Percentiles rank a stretch among this genome's conserved stretches.
Evolutionary conservation across 2,888 invertebrate species (phyloP).

Genomic region (Agriotes lineatus): DNA sequence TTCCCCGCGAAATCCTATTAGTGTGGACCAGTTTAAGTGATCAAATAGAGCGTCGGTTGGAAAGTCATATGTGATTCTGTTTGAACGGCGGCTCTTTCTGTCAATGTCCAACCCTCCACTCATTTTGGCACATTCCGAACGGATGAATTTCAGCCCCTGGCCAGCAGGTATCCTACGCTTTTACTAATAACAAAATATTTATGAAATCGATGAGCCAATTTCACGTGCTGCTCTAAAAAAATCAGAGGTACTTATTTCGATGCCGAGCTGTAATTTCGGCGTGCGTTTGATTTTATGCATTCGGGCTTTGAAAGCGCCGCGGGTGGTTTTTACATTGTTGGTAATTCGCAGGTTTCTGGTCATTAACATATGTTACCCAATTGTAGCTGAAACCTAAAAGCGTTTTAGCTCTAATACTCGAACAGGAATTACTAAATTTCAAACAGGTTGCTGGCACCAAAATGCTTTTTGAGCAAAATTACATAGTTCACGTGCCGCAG

Average conservation of each 20-base stretch:
- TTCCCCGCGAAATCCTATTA: slow-evolving; percentile 46
- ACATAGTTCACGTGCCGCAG: no score
- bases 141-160: slow-evolving; percentile 30
- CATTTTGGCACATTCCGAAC: slow-evolving; percentile 31
- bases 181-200: slow-evolving; percentile 42
- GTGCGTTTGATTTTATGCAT: neutral
- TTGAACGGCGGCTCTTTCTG: slow-evolving; percentile 40
- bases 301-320: no score
- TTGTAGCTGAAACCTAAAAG: no score
- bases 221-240: slow-evolving; percentile 16
- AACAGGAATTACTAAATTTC: no score
- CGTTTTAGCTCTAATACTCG: no score
- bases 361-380: no score
- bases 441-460: no score
- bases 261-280: neutral
- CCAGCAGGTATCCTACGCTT: slow-evolving; percentile 19
- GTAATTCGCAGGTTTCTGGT: no score
- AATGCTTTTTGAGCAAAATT: no score
- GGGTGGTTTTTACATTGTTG: no score
- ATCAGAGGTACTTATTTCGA: slow-evolving; percentile 19
- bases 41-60: slow-evolving; percentile 42
- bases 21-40: slow-evolving; percentile 46
- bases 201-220: slow-evolving; percentile 41
- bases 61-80: slow-evolving; percentile 47
- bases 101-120: slow-evolving; percentile 25